Base-by-base conservation (phyloP, 2,797 vertebrate genomes). In the Eulemur mongoz region DNA sequence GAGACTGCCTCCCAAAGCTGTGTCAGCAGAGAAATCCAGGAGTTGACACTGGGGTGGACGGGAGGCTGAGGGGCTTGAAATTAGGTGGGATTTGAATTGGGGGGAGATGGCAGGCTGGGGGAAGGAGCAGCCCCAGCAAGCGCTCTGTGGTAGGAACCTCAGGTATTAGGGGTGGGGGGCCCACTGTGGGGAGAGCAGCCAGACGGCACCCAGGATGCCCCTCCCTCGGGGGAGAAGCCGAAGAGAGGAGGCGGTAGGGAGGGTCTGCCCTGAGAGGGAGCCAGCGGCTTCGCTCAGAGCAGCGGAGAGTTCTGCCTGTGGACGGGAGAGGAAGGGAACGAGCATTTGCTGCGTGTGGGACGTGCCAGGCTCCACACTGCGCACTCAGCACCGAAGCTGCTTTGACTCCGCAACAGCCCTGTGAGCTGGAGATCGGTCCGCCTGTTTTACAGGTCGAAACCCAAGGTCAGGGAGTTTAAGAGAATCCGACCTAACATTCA, bases 221-320 rank as follows among this genome's bases (percentile, higher is more conserved):
- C 57, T 80, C n/a, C 78, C 40, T 69, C 4, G 1, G 40, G 50
- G n/a, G 14, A 67, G 82, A 48, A 27, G 18, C 54, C 8, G 15
- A 59, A 57, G 80, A 57, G 45, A 18, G 73, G 59, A 2, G 32
- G 63, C 32, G 20, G 40, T 4, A 1, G 25, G 14, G 14, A 43
- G n/a, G 35, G 61, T 63, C 73, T 50, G 30, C 50, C 30, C 4
- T 17, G 32, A 40, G 52, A 35, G 57, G 5, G 30, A 27, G 3
- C 18, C 43, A 54, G 45, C 2, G 76, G 52, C 14, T 93, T 69
- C 65, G 48, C 59, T 67, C 25, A 40, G 40, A 45, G 43, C 32
- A 63, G 67, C 76, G 78, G 45, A 0, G 4, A 6, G 38, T 25
- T 52, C 8, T 43, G 17, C 14, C 0, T 0, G 0, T 1, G 25